These are phyloP conservation scores for Drosophila lacteicornis DNA, from an alignment of 1,140 invertebrate species.

Conservation along the genomic window DNA sequence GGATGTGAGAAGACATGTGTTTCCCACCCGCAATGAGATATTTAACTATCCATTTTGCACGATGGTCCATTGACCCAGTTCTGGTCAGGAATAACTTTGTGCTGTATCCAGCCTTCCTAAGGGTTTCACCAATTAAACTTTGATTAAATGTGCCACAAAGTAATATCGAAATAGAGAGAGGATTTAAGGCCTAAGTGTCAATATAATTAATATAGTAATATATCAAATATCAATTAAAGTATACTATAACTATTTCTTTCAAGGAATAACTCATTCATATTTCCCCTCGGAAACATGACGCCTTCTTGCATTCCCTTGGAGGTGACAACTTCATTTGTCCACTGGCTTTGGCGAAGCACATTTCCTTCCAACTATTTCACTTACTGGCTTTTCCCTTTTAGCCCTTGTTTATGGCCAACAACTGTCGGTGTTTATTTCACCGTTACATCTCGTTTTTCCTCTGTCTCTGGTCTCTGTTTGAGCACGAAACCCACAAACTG, in stretches of 20 bases:
- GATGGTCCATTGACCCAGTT: background rate
- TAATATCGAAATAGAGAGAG: no score
- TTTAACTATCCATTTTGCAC: background rate
- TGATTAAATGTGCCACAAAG: no score
- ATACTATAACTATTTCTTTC: background rate
- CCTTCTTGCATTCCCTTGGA: background rate
- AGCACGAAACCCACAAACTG: conserved; percentile 29
- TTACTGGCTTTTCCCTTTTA: conserved; percentile 23
- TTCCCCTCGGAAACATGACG: background rate
- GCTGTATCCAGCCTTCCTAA: no score
- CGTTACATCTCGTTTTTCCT: conserved; percentile 50
- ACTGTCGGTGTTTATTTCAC: conserved; percentile 61
- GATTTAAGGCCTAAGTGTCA: no score
- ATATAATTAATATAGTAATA: no score
- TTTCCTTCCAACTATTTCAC: conserved; percentile 15
- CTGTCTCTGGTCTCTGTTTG: background rate
- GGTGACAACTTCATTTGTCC: conserved; percentile 64
- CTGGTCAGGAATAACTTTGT: no score
- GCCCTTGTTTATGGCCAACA: conserved; percentile 43
- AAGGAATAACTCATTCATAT: background rate
- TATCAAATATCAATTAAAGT: background rate
- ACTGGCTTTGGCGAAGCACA: background rate
- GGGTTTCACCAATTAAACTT: no score
- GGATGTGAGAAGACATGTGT: conserved; percentile 10
- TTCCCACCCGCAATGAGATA: conserved; percentile 24